Evolutionary conservation across 2,113 vertebrate species (phyloP).

Genomic region (Grammomys surdaster): DNA sequence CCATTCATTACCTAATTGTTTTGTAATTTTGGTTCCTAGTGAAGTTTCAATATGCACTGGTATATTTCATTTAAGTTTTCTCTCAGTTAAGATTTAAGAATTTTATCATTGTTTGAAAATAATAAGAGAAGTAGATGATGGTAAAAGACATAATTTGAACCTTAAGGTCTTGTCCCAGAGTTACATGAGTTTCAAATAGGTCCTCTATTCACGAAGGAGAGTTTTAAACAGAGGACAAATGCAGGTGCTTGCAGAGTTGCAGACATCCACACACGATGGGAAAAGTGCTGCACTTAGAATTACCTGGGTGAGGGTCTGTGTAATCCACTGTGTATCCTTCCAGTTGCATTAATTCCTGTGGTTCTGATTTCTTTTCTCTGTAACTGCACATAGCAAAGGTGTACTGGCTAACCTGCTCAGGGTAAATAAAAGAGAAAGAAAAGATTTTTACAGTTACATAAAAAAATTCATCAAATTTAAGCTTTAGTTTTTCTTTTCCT

Average conservation of each 20-base stretch:
- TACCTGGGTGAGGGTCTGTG: conserved; percentile 95
- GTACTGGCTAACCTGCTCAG: conserved; percentile 96
- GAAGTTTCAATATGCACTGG: not conserved
- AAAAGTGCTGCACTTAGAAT: not conserved
- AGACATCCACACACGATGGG: not conserved
- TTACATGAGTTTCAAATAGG: not conserved
- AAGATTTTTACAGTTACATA: conserved; percentile 18
- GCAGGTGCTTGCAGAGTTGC: not conserved
- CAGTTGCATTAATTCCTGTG: conserved; percentile 98
- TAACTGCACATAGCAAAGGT: conserved; percentile 99
- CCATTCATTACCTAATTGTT: not conserved
- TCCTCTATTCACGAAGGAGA: not conserved
- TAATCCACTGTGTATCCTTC: conserved; percentile 99
- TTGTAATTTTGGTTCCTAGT: conserved; percentile 2
- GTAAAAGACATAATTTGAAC: not conserved
- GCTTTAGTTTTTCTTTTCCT: not conserved
- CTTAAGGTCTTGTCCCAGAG: not conserved
- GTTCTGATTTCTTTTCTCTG: conserved; percentile 98
- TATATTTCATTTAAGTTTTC: not conserved
- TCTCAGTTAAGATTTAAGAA: not conserved
- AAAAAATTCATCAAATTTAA: not conserved
- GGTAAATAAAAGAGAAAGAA: conserved; percentile 68
- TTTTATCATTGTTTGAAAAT: not conserved
- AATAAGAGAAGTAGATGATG: conserved; percentile 9
- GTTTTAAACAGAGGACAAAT: not conserved